These are phyloP conservation scores for Pheosia gnoma DNA, from an alignment of 2,888 invertebrate genomes.

Conservation along the genomic window DNA sequence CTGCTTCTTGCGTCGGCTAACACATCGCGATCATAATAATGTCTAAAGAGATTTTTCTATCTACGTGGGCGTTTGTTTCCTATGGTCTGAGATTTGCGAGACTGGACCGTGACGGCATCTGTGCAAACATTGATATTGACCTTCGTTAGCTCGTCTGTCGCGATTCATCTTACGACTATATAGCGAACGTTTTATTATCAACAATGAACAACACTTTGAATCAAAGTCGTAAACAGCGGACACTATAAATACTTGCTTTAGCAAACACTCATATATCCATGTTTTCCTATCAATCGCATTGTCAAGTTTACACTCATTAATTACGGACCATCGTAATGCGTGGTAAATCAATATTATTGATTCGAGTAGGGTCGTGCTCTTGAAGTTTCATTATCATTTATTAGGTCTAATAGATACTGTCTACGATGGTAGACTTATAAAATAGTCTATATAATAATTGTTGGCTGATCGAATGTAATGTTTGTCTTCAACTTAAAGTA, in stretches of 20 bases:
- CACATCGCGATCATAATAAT: background rate
- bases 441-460: no score
- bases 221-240: constrained; percentile 17
- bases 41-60: constrained; percentile 18
- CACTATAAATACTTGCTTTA: constrained; percentile 8
- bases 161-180: constrained; percentile 19
- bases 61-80: constrained; percentile 23
- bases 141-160: constrained; percentile 40
- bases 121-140: constrained; percentile 57
- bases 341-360: constrained; percentile 21
- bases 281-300: background rate
- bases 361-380: constrained; percentile 10
- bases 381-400: constrained; percentile 10
- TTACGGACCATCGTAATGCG: constrained; percentile 2
- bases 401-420: background rate
- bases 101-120: constrained; percentile 43
- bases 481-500: no score
- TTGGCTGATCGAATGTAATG: no score
- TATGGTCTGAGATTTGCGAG: constrained; percentile 21
- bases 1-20: background rate
- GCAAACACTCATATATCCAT: background rate
- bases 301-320: background rate
- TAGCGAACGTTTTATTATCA: constrained; percentile 30
- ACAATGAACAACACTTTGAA: constrained; percentile 29
- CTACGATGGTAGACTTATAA: background rate